Conservation (phyloP, 2,888 invertebrate species). For the Strigamia maritima region DNA sequence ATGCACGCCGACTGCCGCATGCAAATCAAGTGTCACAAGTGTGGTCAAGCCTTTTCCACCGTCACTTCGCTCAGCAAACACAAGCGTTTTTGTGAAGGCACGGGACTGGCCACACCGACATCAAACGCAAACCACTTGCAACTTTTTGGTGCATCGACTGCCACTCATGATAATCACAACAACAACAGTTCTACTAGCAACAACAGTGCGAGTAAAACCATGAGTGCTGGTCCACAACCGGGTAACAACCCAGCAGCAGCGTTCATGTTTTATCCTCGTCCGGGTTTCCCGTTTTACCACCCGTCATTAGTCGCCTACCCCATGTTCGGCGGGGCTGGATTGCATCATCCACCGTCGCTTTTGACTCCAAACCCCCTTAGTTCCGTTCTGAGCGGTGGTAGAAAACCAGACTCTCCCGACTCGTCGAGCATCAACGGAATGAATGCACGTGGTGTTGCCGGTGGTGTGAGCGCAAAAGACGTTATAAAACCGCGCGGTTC, state of each 20-base stretch:
- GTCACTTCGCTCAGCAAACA: constrained; percentile 90
- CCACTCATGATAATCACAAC: constrained; percentile 5
- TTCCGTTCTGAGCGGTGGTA: constrained; percentile 53
- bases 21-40: constrained; percentile 90
- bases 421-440: constrained; percentile 37
- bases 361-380: constrained; percentile 59
- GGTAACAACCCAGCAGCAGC: constrained; percentile 42
- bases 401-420: constrained; percentile 42
- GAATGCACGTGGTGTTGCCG: background rate
- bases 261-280: constrained; percentile 65
- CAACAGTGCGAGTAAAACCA: constrained; percentile 35
- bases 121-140: background rate
- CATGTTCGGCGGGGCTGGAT: constrained; percentile 43
- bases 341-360: constrained; percentile 50
- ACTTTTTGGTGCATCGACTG: constrained; percentile 18
- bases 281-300: constrained; percentile 56
- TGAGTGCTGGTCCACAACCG: constrained; percentile 42
- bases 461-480: background rate
- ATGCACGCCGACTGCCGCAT: constrained; percentile 96
- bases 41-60: constrained; percentile 87
- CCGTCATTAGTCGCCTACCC: constrained; percentile 59
- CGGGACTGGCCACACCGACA: constrained; percentile 45
- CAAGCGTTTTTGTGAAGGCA: constrained; percentile 89
- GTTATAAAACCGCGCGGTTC: constrained; percentile 40
- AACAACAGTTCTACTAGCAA: background rate